Conservation (phyloP, 2,888 invertebrate species). For the Ophraella communa region DNA sequence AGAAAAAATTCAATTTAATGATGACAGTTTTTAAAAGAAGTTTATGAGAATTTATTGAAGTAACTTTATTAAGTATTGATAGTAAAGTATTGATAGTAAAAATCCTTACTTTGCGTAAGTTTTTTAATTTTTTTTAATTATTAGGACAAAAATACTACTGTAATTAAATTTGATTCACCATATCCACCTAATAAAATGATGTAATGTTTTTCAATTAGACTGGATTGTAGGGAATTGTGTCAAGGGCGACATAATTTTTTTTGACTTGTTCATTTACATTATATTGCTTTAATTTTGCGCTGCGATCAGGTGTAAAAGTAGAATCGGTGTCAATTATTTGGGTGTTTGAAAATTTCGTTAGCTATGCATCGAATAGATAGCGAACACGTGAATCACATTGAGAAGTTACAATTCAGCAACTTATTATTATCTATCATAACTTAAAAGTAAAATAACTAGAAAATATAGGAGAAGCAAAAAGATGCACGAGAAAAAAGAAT, state of each 20-base stretch:
- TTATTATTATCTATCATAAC: too few species aligned
- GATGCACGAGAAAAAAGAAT: too few species aligned
- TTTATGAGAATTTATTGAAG: too few species aligned
- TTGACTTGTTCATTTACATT: conserved; percentile 15
- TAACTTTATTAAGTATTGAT: too few species aligned
- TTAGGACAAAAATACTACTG: too few species aligned
- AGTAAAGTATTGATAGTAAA: too few species aligned
- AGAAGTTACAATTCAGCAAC: background rate
- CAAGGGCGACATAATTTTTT: conserved; percentile 28
- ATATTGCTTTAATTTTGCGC: conserved; percentile 13
- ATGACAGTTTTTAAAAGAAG: too few species aligned
- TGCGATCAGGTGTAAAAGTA: conserved; percentile 19
- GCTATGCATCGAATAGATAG: background rate
- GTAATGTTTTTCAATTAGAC: conserved; percentile 27
- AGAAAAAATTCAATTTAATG: too few species aligned
- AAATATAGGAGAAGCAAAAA: too few species aligned
- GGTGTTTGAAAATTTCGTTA: background rate
- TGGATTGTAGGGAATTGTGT: conserved; percentile 28
- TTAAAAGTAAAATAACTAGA: too few species aligned
- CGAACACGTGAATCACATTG: background rate
- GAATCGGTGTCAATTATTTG: conserved; percentile 17
- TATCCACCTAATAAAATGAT: conserved; percentile 10
- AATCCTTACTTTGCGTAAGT: too few species aligned
- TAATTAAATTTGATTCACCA: background rate
- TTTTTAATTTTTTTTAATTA: too few species aligned